phyloP scores from a whole-genome alignment of 2,888 invertebrate genomes.

The Habroteleia sp. region DNA sequence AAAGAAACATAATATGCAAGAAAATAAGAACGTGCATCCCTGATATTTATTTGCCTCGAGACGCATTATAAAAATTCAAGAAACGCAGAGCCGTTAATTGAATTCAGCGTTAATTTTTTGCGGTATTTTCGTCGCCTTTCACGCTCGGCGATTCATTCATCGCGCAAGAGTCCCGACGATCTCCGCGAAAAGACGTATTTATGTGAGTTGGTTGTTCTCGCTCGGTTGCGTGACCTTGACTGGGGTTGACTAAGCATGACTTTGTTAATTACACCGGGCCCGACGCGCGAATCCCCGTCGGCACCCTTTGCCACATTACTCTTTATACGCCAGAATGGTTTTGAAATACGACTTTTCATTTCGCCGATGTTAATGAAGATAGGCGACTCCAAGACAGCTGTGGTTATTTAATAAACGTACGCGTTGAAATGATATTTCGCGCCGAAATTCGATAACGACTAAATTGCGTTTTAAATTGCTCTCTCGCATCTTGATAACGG shows the following conservation, averaged over 20 bases:
- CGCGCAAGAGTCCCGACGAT: not conserved
- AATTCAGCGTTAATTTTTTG: no score
- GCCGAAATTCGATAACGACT: slow-evolving; percentile 27
- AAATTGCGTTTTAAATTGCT: slow-evolving; percentile 24
- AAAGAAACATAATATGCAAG: no score
- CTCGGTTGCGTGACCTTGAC: slow-evolving; percentile 54
- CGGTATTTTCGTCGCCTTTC: not conserved
- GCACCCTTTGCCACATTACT: slow-evolving; percentile 42
- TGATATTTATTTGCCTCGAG: no score
- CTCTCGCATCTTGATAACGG: slow-evolving; percentile 18
- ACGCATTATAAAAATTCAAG: no score
- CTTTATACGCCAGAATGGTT: slow-evolving; percentile 33
- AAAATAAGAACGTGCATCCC: no score
- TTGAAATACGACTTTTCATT: slow-evolving; percentile 51
- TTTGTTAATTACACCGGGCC: slow-evolving; percentile 51
- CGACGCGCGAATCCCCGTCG: slow-evolving; percentile 21
- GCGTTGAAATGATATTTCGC: slow-evolving; percentile 7
- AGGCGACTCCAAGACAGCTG: not conserved
- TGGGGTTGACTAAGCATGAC: slow-evolving; percentile 57
- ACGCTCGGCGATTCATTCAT: slow-evolving; percentile 17
- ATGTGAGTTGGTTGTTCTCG: slow-evolving; percentile 40
- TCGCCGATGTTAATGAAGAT: slow-evolving; percentile 34
- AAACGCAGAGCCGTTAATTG: no score
- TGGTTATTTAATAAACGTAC: slow-evolving; percentile 30
- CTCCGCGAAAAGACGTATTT: slow-evolving; percentile 37